Base-by-base conservation (phyloP, 2,113 vertebrate species). In the Sylvietta virens region DNA sequence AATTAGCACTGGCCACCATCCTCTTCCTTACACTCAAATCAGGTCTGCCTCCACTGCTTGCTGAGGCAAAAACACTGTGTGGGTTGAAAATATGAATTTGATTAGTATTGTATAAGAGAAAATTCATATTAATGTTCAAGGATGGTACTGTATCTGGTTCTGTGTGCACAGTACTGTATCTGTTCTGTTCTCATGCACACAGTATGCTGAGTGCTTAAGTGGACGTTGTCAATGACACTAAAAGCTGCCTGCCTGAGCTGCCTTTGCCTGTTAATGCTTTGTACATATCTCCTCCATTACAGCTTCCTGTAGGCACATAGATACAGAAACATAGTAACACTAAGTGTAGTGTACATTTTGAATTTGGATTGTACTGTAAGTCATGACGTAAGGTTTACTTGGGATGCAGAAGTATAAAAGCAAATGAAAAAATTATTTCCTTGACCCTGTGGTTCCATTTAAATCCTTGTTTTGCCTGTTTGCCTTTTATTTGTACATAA, bases 101-200 rank as follows among this genome's bases (percentile, higher is more conserved):
- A 44, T 58, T 44, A 45, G 20, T 39, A 8, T 39, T 65, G 12
- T 73, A 10, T 57, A 40, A 84, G 53, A n/a, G 50, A n/a, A 58
- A 69, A 56, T 18, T 7, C 58, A 37, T 66, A 33, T 42, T 51
- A 20, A 40, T n/a, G n/a, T 60, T 18, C 28, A 39, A 47, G 39
- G 37, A 28, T 58, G 19, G 17, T 15, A 30, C 21, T 39, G 2
- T 58, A 1, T 40, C 24, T 67, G 45, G 5, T 51, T 92, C 11
- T 1, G 0, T 30, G 28, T 58, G 44, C n/a, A n/a, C n/a, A n/a
- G 17, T 15, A 30, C 21, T 39, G 2, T 58, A 1, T 40, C 24
- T 67, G 45, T 51, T 92, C 11, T 44, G 57, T 71, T 70, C 35
- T 62, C 0, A 4, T 76, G 35, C 20, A 27, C 15, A 51, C 23